Conservation (phyloP, 2,888 invertebrate species). For the Chrysolina haemoptera region DNA sequence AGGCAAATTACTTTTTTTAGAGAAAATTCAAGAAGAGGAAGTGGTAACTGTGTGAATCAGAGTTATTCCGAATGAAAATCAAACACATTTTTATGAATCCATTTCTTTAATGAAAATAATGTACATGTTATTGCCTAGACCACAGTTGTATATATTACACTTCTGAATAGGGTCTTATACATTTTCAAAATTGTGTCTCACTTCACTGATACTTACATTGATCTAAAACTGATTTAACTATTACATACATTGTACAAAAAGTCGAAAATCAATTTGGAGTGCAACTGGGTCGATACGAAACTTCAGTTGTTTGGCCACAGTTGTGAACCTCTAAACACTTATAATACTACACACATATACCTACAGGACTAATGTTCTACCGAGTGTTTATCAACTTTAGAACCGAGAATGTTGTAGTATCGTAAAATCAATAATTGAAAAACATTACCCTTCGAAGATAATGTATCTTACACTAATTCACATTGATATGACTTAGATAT, state of each 20-base stretch:
- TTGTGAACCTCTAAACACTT: conserved; percentile 57
- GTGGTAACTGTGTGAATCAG: too few species aligned
- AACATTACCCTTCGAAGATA: conserved; percentile 36
- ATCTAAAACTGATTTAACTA: conserved; percentile 50
- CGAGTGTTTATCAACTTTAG: conserved; percentile 37
- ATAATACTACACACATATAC: conserved; percentile 66
- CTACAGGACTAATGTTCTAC: conserved; percentile 55
- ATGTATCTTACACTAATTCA: conserved; percentile 52
- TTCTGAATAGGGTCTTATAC: conserved; percentile 69
- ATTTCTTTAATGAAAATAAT: conserved; percentile 73
- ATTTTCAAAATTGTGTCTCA: conserved; percentile 45
- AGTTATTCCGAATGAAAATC: conserved; percentile 19
- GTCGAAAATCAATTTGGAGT: conserved; percentile 42
- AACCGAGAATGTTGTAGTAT: conserved; percentile 29
- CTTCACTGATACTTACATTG: conserved; percentile 52
- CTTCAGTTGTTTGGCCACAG: conserved; percentile 39
- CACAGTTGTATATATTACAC: conserved; percentile 69
- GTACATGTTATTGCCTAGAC: conserved; percentile 73
- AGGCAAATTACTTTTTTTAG: too few species aligned
- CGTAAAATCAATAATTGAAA: conserved; percentile 33
- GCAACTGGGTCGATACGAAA: conserved; percentile 32
- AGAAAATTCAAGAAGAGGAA: too few species aligned
- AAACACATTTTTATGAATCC: conserved; percentile 63
- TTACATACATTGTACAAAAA: conserved; percentile 43
- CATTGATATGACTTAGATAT: conserved; percentile 61